Evolutionary conservation across 1,140 invertebrate species (phyloP), one percentile per base, ranked within the genome.

Genomic region (Periplaneta americana): DNA sequence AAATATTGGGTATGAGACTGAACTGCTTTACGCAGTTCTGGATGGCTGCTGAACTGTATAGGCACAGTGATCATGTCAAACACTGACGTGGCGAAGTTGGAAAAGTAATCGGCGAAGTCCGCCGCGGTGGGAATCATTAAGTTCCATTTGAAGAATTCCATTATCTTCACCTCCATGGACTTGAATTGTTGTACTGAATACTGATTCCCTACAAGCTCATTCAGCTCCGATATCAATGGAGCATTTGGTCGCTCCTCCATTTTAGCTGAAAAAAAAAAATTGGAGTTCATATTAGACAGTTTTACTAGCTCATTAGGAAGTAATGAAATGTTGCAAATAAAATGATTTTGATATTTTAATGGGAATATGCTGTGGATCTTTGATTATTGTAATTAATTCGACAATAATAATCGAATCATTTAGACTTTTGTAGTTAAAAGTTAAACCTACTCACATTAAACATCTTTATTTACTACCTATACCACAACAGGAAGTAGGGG

Each of bases 61-160:
- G 84, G 48, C 28, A 11, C 84, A 48, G 84, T 82, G 28, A 80
- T 35, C 3, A 85, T 75, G 80, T 92, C 91, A 32, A 86, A 85
- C 28, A 88, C 86, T 2, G 88, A 87, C 33, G 91, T 87, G 80
- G 90, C 86, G 74, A 88, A 89, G 34, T 89, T 86, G 0, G 87
- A 85, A 83, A 90, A 88, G 39, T 92, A 88, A 8, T 91, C 89
- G 1, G 89, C 87, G 84, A 92, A 93, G 28, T 91, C 90, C 34
- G 91, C 89, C 0, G 90, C 88, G 0, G 91, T 92, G 6, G 91
- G 91, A 0, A 89, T 84, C 36, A 89, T 84, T 34, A 92, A 84
- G 83, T 89, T 86, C 91, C 91, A 93, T 0, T 89, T 84, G 18
- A 90, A 88, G 78, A 91, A 90, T 81, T 89, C 88, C 4, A 92